Evolutionary conservation across 2,113 vertebrate genomes (phyloP).

Genomic region (Climacteris rufus): DNA sequence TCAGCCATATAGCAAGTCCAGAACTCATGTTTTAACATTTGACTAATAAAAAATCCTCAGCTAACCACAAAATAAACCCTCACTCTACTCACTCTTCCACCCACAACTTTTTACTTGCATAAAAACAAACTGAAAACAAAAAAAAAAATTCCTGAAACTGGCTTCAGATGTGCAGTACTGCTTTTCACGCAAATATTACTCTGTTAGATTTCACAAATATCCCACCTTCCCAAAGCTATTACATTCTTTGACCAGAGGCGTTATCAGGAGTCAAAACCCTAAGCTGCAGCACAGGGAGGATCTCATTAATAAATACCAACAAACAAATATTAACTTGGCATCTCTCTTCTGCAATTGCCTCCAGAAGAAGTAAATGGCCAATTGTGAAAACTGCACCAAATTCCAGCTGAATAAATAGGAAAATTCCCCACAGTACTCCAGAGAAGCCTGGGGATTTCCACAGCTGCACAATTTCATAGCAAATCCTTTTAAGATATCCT

Average conservation of each 20-base stretch:
- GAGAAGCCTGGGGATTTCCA: neutral
- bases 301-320: neutral
- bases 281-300: neutral
- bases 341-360: neutral
- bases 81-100: slow-evolving; percentile 1
- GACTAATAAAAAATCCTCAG: neutral
- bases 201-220: neutral
- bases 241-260: neutral
- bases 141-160: neutral
- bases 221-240: neutral
- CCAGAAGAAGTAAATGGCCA: neutral
- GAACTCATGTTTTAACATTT: neutral
- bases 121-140: neutral
- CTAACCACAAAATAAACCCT: neutral
- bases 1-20: neutral
- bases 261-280: neutral
- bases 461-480: neutral
- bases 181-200: neutral
- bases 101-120: neutral
- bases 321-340: neutral
- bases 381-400: neutral
- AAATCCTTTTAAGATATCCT: neutral
- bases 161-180: neutral
- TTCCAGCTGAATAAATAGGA: neutral
- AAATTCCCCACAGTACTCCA: neutral